A percentile compares a stretch with the other conserved stretches of the same genome.
Evolutionary conservation across 2,888 invertebrate genomes (phyloP).

Genomic region (Acronicta alni): DNA sequence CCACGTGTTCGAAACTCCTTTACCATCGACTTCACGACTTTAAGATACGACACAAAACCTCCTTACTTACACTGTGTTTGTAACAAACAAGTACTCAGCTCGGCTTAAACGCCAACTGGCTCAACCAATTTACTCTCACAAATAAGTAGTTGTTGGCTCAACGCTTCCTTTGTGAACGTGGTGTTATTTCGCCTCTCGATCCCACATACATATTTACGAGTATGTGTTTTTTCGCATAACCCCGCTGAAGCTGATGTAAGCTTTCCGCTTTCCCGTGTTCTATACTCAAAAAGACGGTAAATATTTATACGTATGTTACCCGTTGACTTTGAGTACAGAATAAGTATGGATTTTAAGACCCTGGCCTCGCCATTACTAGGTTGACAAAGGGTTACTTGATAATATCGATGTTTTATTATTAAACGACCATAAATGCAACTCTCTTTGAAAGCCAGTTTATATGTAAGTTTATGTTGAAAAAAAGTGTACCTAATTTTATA

Average conservation of each 20-base stretch:
- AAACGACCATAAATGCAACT: no score
- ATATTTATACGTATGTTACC: slow-evolving; percentile 39
- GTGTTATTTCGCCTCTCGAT: slow-evolving; percentile 14
- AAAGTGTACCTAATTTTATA: no score
- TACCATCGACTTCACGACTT: background rate
- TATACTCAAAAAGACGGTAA: slow-evolving; percentile 39
- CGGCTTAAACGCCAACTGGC: slow-evolving; percentile 33
- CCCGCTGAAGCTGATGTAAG: slow-evolving; percentile 40
- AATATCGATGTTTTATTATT: no score
- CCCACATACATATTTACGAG: slow-evolving; percentile 46
- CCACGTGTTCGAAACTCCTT: background rate
- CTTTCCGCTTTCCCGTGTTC: slow-evolving; percentile 43
- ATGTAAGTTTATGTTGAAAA: no score
- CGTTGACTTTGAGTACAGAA: background rate
- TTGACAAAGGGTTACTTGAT: no score
- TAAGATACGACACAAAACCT: background rate
- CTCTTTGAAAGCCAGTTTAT: no score
- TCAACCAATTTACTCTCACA: slow-evolving; percentile 40
- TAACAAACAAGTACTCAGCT: slow-evolving; percentile 9
- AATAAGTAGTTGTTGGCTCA: slow-evolving; percentile 24
- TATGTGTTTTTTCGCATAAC: slow-evolving; percentile 39
- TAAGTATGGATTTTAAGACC: no score
- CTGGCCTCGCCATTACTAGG: background rate
- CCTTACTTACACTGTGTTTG: slow-evolving; percentile 6
- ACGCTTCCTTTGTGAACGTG: slow-evolving; percentile 23